Evolutionary conservation across 2,113 vertebrate species (phyloP).

Genomic region (Eolophus roseicapilla): DNA sequence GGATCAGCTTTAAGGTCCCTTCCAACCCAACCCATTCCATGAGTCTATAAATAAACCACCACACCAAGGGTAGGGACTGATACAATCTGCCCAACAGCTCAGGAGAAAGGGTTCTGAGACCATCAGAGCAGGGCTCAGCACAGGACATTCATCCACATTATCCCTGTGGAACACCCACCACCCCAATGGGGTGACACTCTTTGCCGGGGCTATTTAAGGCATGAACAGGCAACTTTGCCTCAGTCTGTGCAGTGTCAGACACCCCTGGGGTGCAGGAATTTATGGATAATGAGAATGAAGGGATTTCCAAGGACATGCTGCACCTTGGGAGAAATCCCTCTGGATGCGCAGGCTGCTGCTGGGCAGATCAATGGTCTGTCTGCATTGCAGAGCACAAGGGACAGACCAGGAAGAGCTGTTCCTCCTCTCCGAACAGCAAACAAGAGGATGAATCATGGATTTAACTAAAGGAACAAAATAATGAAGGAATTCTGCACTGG

Average conservation of each 20-base stretch:
- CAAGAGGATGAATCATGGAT: fast-evolving
- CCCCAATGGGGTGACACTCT: background rate
- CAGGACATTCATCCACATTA: background rate
- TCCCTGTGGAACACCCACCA: fast-evolving
- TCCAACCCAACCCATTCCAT: background rate
- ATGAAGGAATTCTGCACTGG: background rate
- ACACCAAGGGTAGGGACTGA: too few species aligned
- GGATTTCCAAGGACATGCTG: background rate
- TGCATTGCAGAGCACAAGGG: background rate
- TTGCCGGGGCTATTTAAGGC: too few species aligned
- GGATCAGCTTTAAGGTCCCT: background rate
- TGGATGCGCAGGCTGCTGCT: background rate
- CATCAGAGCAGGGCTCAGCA: background rate
- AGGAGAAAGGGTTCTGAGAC: background rate
- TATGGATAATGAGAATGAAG: background rate
- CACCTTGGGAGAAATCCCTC: background rate
- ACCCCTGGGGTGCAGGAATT: fast-evolving
- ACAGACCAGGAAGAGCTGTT: background rate
- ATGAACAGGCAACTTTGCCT: background rate
- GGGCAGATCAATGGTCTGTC: background rate
- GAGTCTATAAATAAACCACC: background rate
- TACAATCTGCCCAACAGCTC: background rate
- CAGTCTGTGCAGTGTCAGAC: fast-evolving
- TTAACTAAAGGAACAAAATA: background rate
- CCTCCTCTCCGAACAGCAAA: background rate